These are phyloP conservation scores for Rhagologus leucostigma DNA, from an alignment of 2,113 vertebrate species.

Conservation along the genomic window DNA sequence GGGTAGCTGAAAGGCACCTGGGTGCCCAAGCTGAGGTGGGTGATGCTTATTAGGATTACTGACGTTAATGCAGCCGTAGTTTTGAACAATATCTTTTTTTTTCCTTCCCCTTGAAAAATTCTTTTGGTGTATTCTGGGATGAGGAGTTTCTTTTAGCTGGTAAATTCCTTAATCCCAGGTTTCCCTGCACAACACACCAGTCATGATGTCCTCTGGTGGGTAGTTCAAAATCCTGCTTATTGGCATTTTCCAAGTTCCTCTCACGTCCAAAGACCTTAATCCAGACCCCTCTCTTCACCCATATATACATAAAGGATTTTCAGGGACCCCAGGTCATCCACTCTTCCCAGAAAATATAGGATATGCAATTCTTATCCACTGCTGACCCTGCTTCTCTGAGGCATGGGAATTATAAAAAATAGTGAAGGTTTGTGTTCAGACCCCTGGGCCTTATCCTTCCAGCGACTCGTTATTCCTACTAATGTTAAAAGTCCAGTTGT, in stretches of 20 bases:
- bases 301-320: not conserved
- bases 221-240: not conserved
- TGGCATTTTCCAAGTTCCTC: not conserved
- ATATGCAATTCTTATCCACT: not conserved
- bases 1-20: not conserved
- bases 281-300: not conserved
- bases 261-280: not conserved
- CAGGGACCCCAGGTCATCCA: not conserved
- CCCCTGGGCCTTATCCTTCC: not conserved
- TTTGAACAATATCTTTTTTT: not conserved
- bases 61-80: not conserved
- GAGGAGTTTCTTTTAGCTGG: not conserved
- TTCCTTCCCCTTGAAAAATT: not conserved
- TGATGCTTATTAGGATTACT: not conserved
- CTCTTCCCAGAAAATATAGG: not conserved
- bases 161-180: not conserved
- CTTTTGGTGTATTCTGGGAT: not conserved
- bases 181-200: not conserved
- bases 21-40: accelerated
- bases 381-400: not conserved
- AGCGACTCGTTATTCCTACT: not conserved
- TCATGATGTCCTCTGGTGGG: not conserved
- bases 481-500: not conserved
- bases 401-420: not conserved
- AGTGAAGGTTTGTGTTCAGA: not conserved